These are phyloP conservation scores for Agrochola macilenta DNA, from an alignment of 2,888 invertebrate genomes.

Conservation along the genomic window DNA sequence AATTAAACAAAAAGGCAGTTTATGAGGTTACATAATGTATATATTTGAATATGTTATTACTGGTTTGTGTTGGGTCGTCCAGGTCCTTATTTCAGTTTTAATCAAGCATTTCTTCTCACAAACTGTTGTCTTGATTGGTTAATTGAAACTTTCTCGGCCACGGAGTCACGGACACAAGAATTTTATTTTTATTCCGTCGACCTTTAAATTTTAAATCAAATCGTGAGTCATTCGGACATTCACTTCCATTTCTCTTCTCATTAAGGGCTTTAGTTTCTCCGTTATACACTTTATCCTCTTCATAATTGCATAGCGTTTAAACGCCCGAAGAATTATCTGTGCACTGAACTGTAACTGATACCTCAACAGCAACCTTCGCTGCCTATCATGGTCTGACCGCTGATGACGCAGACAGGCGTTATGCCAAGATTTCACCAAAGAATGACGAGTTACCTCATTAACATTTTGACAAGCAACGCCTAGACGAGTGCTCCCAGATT, in stretches of 20 bases:
- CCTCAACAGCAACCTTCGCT: conserved; percentile 51
- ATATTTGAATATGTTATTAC: conserved; percentile 10
- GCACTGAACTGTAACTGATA: conserved; percentile 56
- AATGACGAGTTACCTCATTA: conserved; percentile 52
- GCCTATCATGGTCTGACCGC: conserved; percentile 46
- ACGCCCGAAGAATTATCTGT: conserved; percentile 25
- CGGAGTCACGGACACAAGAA: not conserved
- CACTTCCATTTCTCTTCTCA: conserved; percentile 16
- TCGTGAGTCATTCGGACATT: conserved; percentile 5
- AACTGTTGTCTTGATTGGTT: not conserved
- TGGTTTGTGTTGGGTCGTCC: not conserved
- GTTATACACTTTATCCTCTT: conserved; percentile 4
- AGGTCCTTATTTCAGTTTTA: not conserved
- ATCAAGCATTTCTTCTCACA: not conserved
- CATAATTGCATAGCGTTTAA: conserved; percentile 8
- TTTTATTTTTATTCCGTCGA: conserved; percentile 14
- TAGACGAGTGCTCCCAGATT: conserved; percentile 40
- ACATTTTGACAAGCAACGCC: conserved; percentile 41
- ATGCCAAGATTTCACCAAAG: conserved; percentile 62
- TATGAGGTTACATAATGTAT: not conserved
- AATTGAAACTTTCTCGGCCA: conserved; percentile 6
- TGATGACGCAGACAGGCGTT: conserved; percentile 63
- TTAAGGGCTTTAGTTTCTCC: conserved; percentile 1
- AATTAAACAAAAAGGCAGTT: conserved; percentile 29
- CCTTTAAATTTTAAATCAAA: conserved; percentile 25